phyloP scores from a whole-genome alignment of 2,797 vertebrate genomes.

The Florisuga fusca region DNA sequence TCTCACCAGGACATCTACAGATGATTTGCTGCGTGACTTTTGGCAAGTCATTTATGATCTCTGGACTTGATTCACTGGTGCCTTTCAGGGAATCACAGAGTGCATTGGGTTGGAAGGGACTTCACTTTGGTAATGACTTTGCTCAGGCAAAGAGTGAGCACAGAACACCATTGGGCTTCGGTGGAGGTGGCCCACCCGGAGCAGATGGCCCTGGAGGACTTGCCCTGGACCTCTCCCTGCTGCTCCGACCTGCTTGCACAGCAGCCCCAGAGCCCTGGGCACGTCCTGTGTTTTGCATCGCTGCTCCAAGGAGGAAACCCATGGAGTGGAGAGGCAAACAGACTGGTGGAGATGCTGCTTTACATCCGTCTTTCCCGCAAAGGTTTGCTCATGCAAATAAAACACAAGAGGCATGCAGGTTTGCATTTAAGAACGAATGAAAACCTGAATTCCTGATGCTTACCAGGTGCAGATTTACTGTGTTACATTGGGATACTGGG shows the following conservation, averaged over 20 bases:
- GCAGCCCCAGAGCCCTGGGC: neutral
- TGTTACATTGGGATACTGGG: fast-evolving
- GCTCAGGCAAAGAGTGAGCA: neutral
- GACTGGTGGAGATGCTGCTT: neutral
- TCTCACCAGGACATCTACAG: neutral
- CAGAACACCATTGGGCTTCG: fast-evolving
- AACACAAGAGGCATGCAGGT: neutral
- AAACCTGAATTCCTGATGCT: neutral
- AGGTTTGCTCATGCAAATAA: conserved; percentile 42
- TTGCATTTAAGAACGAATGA: neutral
- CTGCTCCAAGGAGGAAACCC: neutral
- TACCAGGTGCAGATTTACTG: neutral
- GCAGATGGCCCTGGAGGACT: neutral
- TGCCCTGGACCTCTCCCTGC: neutral
- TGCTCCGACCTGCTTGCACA: neutral
- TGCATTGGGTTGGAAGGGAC: no score
- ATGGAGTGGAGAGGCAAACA: neutral
- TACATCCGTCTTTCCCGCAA: conserved; percentile 9
- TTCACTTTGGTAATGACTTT: neutral
- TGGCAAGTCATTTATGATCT: neutral
- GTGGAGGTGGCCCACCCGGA: neutral
- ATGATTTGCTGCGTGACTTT: neutral
- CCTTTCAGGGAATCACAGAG: neutral
- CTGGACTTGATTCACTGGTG: neutral
- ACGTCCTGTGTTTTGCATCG: neutral